These are phyloP conservation scores for Cryptocheilus praepositus DNA, from an alignment of 2,888 invertebrate genomes.

Conservation along the genomic window DNA sequence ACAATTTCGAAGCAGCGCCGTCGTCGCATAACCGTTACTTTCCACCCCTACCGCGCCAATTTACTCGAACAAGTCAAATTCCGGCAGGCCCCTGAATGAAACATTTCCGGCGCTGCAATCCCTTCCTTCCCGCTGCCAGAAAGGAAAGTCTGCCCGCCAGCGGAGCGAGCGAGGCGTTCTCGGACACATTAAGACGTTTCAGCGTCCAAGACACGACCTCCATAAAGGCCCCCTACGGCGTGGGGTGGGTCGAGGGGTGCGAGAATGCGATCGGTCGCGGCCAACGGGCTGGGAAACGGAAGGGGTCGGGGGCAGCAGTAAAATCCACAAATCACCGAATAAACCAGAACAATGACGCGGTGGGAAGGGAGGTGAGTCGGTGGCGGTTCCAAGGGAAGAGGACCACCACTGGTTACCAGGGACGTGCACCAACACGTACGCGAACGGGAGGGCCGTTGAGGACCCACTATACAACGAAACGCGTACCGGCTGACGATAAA, in stretches of 20 bases:
- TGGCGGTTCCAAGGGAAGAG: conserved; percentile 43
- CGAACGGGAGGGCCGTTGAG: conserved; percentile 45
- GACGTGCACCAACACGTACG: conserved; percentile 35
- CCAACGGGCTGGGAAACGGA: conserved; percentile 11
- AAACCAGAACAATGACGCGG: conserved; percentile 73
- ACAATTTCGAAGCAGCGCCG: too few species aligned
- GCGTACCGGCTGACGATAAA: conserved; percentile 70
- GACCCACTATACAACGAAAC: conserved; percentile 63
- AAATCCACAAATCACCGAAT: conserved; percentile 75
- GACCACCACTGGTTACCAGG: conserved; percentile 52
- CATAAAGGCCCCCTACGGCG: neutral
- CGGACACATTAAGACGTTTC: conserved; percentile 3
- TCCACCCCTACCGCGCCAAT: too few species aligned
- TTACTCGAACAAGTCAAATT: too few species aligned
- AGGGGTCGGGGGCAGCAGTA: conserved; percentile 55
- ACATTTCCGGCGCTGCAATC: conserved; percentile 10
- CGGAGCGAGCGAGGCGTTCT: too few species aligned
- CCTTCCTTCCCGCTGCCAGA: conserved; percentile 20
- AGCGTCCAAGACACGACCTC: neutral
- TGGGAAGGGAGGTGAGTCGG: conserved; percentile 51
- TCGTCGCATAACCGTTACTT: too few species aligned
- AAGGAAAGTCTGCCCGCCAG: too few species aligned
- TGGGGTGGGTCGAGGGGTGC: neutral
- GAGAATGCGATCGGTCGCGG: neutral
- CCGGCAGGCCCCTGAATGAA: too few species aligned